Evolutionary conservation across 2,113 vertebrate species (phyloP).

Genomic region (Nycticebus coucang): DNA sequence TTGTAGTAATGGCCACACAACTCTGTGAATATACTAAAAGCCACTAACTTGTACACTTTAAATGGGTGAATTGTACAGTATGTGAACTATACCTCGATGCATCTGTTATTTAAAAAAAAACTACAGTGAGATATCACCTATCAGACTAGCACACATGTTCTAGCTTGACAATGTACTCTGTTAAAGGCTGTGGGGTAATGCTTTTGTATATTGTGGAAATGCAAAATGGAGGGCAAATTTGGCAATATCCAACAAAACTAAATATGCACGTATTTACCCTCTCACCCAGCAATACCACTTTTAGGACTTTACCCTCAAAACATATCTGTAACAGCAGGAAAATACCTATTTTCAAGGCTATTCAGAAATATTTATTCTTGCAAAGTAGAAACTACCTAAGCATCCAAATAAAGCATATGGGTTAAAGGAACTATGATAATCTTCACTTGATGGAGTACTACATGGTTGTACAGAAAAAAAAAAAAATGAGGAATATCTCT

Average conservation of each 20-base stretch:
- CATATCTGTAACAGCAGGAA: neutral
- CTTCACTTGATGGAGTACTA: neutral
- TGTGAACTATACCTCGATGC: neutral
- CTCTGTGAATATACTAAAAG: too few species aligned
- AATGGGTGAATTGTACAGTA: neutral
- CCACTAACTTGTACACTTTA: too few species aligned
- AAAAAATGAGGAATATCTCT: too few species aligned
- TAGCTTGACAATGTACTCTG: neutral
- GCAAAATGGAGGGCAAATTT: neutral
- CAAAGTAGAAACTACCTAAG: constrained; percentile 1
- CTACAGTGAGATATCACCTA: neutral
- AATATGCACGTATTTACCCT: neutral
- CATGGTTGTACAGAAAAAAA: neutral
- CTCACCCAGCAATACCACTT: neutral
- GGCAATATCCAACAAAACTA: neutral
- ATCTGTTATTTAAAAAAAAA: neutral
- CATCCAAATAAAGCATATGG: neutral
- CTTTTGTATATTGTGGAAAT: neutral
- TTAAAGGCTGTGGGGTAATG: neutral
- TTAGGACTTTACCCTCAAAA: constrained; percentile 5
- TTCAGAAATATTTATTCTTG: neutral
- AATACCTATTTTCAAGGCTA: neutral
- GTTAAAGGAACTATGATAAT: neutral
- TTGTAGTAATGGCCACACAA: too few species aligned
- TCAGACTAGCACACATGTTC: neutral